phyloP scores from a whole-genome alignment of 2,797 vertebrate species.

The Toxotes lorentzi region DNA sequence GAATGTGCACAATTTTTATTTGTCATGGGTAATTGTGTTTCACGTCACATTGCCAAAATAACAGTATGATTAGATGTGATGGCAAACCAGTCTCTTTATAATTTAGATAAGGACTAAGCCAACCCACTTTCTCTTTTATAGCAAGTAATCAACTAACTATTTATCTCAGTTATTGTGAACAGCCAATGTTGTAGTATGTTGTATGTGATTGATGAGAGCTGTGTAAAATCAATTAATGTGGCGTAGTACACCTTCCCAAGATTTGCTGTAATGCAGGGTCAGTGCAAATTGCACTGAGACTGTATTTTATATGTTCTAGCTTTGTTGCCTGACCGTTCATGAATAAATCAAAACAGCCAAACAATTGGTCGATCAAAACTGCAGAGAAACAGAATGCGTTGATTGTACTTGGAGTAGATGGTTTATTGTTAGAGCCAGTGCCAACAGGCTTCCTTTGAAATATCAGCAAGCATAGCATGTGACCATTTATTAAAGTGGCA shows the following conservation, averaged over 20 bases:
- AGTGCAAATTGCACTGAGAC: not conserved
- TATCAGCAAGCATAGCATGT: slow-evolving; percentile 1
- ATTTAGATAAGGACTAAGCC: not conserved
- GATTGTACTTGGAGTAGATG: not conserved
- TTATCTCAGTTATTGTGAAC: not conserved
- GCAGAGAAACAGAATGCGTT: not conserved
- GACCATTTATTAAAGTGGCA: slow-evolving; percentile 23
- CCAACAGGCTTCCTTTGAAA: slow-evolving; percentile 14
- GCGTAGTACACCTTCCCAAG: not conserved
- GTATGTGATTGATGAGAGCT: not conserved
- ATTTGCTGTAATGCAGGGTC: not conserved
- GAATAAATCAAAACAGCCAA: not conserved
- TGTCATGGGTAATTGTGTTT: not conserved
- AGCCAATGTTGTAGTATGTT: not conserved
- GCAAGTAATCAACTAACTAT: not conserved
- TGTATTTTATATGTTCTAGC: not conserved
- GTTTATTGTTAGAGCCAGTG: slow-evolving; percentile 6
- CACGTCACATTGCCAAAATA: not conserved
- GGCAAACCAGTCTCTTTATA: not conserved
- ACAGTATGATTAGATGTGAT: not conserved
- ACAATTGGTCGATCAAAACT: not conserved
- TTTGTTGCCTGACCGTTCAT: not conserved
- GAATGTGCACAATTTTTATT: not conserved
- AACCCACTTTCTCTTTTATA: not conserved
- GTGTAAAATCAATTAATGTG: not conserved